A percentile compares a stretch with the other conserved stretches of the same genome.
These are phyloP conservation scores for Boulengerochromis microlepis DNA, from an alignment of 2,113 vertebrate genomes.

Conservation along the genomic window DNA sequence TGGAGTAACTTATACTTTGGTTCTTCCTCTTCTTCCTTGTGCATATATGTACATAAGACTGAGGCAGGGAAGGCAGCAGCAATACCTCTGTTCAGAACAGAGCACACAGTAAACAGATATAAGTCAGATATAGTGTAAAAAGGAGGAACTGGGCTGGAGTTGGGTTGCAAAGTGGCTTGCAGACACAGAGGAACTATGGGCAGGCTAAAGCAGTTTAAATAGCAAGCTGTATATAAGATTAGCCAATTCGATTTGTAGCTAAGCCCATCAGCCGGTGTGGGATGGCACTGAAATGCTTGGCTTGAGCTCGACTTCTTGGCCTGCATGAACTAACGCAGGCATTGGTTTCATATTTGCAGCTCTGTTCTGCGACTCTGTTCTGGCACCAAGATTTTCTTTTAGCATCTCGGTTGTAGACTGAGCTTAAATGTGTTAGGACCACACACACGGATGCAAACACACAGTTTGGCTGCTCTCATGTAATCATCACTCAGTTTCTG, in stretches of 20 bases:
- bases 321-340: not conserved
- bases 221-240: not conserved
- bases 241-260: not conserved
- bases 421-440: not conserved
- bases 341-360: not conserved
- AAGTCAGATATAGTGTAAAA: not conserved
- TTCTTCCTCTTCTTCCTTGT: not conserved
- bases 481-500: not conserved
- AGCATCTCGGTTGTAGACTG: not conserved
- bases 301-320: not conserved
- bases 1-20: not conserved
- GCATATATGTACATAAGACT: not conserved
- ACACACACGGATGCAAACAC: not conserved
- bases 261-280: not conserved
- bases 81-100: fast-evolving
- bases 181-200: not conserved
- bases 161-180: not conserved
- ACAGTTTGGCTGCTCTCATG: not conserved
- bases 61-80: not conserved
- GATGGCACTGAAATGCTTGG: not conserved
- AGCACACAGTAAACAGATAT: not conserved
- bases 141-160: not conserved
- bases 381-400: fast-evolving
- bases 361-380: not conserved
- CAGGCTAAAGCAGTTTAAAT: not conserved